Evolutionary conservation across 2,888 invertebrate genomes (phyloP).

Genomic region (Watsonalla cultraria): DNA sequence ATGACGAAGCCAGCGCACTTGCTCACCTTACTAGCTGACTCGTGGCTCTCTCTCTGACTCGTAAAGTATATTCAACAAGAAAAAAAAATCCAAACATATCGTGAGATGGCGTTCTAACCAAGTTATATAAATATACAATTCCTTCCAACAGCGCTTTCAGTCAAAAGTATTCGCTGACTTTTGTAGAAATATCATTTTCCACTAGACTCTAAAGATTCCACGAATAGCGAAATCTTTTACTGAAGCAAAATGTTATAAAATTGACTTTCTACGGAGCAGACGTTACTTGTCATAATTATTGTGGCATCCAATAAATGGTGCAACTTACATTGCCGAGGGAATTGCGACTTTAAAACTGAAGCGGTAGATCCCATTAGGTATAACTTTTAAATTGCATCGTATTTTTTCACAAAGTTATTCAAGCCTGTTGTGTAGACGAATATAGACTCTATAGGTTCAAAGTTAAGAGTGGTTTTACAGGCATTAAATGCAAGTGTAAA

Average conservation of each 20-base stretch:
- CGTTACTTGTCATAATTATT: slow-evolving; percentile 33
- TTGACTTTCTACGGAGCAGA: slow-evolving; percentile 20
- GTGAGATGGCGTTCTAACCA: not conserved
- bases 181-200: not conserved
- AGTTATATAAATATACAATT: not conserved
- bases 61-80: too few species aligned
- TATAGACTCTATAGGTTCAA: not conserved
- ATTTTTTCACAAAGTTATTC: not conserved
- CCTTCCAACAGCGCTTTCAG: not conserved
- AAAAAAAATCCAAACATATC: too few species aligned
- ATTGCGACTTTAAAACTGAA: not conserved
- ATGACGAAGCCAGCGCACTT: too few species aligned
- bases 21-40: too few species aligned
- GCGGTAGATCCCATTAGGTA: not conserved
- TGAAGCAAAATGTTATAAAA: slow-evolving; percentile 10
- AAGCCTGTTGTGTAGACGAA: not conserved
- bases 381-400: not conserved
- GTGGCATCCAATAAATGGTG: slow-evolving; percentile 27
- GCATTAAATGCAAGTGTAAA: slow-evolving; percentile 15
- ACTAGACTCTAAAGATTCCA: not conserved
- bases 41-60: too few species aligned
- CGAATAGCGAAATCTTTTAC: not conserved
- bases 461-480: not conserved
- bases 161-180: not conserved
- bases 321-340: not conserved